phyloP scores from a whole-genome alignment of 2,113 vertebrate species.

The Protobothrops flavoviridis region DNA sequence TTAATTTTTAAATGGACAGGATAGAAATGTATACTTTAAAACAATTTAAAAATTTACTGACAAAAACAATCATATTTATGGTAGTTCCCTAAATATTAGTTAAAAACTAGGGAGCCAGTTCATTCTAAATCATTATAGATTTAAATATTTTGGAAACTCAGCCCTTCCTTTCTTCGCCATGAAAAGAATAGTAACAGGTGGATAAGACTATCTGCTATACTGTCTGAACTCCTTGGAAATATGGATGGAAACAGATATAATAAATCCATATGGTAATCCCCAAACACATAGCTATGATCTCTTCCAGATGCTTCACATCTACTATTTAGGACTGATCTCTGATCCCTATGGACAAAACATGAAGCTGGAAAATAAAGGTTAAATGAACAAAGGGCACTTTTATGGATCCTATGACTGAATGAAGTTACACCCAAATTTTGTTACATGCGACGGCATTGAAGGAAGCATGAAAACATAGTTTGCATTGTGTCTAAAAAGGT shows the following conservation, averaged over 20 bases:
- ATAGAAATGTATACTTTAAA: not conserved
- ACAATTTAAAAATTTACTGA: not conserved
- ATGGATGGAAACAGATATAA: not conserved
- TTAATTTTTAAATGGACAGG: not conserved
- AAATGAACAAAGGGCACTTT: not conserved
- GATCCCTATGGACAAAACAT: not conserved
- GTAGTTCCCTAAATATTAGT: not conserved
- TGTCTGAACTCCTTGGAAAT: not conserved
- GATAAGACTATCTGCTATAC: not conserved
- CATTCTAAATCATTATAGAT: not conserved
- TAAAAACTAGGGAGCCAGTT: not conserved
- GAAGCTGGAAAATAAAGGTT: not conserved
- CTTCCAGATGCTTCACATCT: not conserved
- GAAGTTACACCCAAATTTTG: not conserved
- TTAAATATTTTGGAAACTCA: not conserved
- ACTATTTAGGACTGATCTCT: not conserved
- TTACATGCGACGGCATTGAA: not conserved
- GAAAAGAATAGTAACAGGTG: not conserved
- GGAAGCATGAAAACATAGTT: not conserved
- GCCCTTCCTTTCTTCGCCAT: not conserved
- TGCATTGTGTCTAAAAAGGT: not conserved
- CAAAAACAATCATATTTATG: not conserved
- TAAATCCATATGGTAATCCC: not conserved
- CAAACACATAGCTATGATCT: not conserved
- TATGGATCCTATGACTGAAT: not conserved